Percentiles rank a stretch among this genome's conserved stretches.
phyloP scores from a whole-genome alignment of 1,140 invertebrate genomes.

The Pygmarrhopalites habei region DNA sequence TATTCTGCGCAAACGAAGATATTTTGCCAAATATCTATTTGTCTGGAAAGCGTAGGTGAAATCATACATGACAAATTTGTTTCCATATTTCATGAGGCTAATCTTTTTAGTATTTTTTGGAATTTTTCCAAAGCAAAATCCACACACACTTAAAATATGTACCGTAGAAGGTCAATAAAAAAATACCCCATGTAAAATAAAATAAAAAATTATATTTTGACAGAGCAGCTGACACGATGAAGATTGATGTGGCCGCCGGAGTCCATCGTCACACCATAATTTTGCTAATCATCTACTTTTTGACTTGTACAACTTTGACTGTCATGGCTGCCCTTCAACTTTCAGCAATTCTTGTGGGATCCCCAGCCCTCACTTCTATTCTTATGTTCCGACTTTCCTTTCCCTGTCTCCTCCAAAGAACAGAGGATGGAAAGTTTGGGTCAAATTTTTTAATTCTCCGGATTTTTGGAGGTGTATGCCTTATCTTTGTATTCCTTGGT shows the following conservation, averaged over 20 bases:
- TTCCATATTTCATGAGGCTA: too few relatives aligned
- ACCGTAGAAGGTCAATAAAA: not conserved
- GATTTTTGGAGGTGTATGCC: too few relatives aligned
- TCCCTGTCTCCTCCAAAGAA: not conserved
- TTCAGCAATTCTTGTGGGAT: not conserved
- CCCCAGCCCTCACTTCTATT: not conserved
- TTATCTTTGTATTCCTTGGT: conserved; percentile 14
- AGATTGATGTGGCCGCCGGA: conserved; percentile 16
- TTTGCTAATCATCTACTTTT: not conserved
- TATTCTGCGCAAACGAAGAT: conserved; percentile 10
- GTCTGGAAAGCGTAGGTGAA: conserved; percentile 23
- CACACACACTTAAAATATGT: too few relatives aligned
- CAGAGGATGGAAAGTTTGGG: too few relatives aligned
- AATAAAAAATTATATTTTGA: not conserved
- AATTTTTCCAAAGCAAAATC: too few relatives aligned
- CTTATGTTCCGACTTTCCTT: conserved; percentile 1
- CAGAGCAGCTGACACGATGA: conserved; percentile 20
- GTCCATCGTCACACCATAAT: not conserved
- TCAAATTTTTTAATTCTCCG: too few relatives aligned
- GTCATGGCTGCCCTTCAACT: not conserved
- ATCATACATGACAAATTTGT: too few relatives aligned
- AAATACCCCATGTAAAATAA: not conserved
- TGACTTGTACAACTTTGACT: not conserved
- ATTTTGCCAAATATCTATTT: conserved; percentile 20
- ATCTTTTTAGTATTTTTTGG: too few relatives aligned